Conservation (phyloP, 2,888 invertebrate genomes). For the Neoaliturus tenellus region DNA sequence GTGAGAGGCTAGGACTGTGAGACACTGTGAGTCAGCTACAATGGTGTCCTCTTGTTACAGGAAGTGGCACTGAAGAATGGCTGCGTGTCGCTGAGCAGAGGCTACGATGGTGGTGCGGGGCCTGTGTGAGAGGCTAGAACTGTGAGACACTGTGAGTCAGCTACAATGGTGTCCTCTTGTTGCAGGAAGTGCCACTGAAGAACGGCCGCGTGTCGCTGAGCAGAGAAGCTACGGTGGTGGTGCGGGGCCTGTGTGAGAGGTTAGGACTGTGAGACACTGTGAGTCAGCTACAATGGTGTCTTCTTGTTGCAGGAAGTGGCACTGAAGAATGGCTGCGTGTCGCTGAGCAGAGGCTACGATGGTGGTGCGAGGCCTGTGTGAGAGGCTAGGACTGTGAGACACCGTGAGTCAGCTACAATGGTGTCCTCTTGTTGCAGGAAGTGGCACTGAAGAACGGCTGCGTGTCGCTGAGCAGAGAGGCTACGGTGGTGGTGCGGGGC, state of each 20-base stretch:
- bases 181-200: conserved; percentile 71
- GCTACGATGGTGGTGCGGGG: conserved; percentile 83
- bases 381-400: conserved; percentile 82
- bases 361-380: conserved; percentile 81
- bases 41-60: no score
- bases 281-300: no score
- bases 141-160: no score
- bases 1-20: conserved; percentile 82
- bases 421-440: conserved; percentile 72
- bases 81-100: conserved; percentile 70
- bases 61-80: conserved; percentile 72
- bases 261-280: no score
- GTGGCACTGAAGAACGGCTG: conserved; percentile 70
- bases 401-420: no score
- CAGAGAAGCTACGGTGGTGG: conserved; percentile 80
- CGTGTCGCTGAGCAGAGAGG: conserved; percentile 73
- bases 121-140: no score
- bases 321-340: conserved; percentile 68
- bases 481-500: conserved; percentile 82
- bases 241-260: conserved; percentile 80
- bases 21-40: no score
- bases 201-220: conserved; percentile 70
- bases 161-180: no score
- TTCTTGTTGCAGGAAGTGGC: conserved; percentile 72
- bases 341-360: conserved; percentile 77